A percentile compares a stretch with the other conserved stretches of the same genome.
Evolutionary conservation across 2,113 vertebrate genomes (phyloP).

Genomic region (Myocastor coypus): DNA sequence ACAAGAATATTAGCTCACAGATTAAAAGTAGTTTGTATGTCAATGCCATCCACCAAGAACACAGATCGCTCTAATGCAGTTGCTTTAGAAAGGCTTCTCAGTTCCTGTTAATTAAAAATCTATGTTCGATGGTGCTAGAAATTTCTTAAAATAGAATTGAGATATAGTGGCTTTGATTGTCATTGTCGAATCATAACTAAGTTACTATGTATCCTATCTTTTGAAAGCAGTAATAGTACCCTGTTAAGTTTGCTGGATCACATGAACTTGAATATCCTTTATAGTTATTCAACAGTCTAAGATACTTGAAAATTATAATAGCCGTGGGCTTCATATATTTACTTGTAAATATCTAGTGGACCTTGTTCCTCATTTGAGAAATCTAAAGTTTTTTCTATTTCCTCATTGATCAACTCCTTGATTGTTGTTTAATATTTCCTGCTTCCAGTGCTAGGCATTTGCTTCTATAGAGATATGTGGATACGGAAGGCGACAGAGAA

Average conservation of each 20-base stretch:
- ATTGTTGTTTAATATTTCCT: constrained; percentile 7
- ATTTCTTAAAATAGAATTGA: neutral
- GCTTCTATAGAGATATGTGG: neutral
- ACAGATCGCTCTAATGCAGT: neutral
- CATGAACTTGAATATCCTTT: neutral
- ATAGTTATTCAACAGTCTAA: neutral
- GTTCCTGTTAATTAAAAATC: neutral
- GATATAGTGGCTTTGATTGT: neutral
- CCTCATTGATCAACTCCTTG: neutral
- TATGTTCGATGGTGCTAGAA: neutral
- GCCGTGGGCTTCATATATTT: constrained; percentile 3
- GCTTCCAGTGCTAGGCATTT: neutral
- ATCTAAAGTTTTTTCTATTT: neutral
- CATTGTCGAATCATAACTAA: neutral
- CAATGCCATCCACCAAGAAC: neutral
- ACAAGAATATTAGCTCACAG: neutral
- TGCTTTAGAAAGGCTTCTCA: neutral
- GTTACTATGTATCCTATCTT: neutral
- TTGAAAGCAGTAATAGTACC: neutral
- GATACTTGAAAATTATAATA: neutral
- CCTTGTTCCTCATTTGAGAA: neutral
- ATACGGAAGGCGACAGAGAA: neutral
- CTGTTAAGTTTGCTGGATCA: neutral
- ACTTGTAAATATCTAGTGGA: neutral
- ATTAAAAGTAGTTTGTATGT: neutral